These are phyloP conservation scores for Chauna torquata DNA, from an alignment of 2,113 vertebrate species.

Conservation along the genomic window DNA sequence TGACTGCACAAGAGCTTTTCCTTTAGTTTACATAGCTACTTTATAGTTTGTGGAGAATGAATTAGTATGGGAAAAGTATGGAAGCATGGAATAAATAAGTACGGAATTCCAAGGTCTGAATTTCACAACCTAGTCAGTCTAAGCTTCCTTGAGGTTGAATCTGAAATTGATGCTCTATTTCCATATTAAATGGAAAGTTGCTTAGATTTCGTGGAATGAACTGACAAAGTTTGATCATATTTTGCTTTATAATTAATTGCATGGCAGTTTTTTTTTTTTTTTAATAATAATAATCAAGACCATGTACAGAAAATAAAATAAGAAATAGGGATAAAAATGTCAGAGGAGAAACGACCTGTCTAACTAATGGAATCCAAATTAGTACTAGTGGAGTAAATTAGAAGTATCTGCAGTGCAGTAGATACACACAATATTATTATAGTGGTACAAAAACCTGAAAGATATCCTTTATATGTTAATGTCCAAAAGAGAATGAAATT, in stretches of 20 bases:
- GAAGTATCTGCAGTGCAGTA: not conserved
- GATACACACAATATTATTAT: not conserved
- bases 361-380: not conserved
- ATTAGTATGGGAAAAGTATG: not conserved
- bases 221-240: not conserved
- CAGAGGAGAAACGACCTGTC: not conserved
- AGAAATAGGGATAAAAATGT: not conserved
- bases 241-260: not conserved
- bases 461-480: not conserved
- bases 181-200: not conserved
- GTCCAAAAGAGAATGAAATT: not conserved
- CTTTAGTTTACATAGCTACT: not conserved
- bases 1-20: not conserved
- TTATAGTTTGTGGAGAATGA: not conserved
- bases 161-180: not conserved
- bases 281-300: not conserved
- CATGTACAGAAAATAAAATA: not conserved
- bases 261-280: not conserved
- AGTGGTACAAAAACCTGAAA: not conserved
- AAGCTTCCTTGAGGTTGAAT: not conserved
- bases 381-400: not conserved
- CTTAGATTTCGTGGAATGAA: not conserved
- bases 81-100: not conserved
- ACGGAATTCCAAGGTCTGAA: not conserved
- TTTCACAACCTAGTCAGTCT: not conserved